phyloP scores from a whole-genome alignment of 2,113 vertebrate genomes.

The Rhabdornis inornatus region DNA sequence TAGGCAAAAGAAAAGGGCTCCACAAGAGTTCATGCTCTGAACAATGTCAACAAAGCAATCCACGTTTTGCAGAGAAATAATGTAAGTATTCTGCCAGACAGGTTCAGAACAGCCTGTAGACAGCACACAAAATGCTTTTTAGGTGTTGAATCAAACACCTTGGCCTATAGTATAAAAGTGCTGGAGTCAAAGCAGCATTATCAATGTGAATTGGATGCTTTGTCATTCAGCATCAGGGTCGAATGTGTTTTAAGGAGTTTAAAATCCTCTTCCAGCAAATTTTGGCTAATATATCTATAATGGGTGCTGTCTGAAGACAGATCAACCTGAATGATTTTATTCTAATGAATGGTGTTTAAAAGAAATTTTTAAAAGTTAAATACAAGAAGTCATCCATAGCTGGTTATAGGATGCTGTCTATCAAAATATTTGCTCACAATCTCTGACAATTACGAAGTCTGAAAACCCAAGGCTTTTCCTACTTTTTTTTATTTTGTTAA shows the following conservation, averaged over 20 bases:
- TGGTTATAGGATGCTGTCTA: background rate
- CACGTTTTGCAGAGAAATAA: conserved; percentile 95
- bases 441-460: background rate
- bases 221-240: background rate
- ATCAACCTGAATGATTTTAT: background rate
- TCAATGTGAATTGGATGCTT: background rate
- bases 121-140: background rate
- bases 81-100: conserved; percentile 77
- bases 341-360: background rate
- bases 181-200: background rate
- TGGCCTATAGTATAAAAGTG: background rate
- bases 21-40: conserved; percentile 94
- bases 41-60: conserved; percentile 98
- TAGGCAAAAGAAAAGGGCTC: conserved; percentile 95
- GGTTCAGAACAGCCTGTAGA: background rate
- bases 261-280: background rate
- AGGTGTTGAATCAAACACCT: background rate
- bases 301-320: background rate
- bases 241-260: background rate
- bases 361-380: background rate
- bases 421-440: background rate
- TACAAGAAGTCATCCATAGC: background rate
- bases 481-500: background rate
- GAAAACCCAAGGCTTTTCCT: background rate
- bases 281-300: background rate